phyloP scores from a whole-genome alignment of 64 coral and sea anemone species.

The Stichodactyla mertensii region DNA sequence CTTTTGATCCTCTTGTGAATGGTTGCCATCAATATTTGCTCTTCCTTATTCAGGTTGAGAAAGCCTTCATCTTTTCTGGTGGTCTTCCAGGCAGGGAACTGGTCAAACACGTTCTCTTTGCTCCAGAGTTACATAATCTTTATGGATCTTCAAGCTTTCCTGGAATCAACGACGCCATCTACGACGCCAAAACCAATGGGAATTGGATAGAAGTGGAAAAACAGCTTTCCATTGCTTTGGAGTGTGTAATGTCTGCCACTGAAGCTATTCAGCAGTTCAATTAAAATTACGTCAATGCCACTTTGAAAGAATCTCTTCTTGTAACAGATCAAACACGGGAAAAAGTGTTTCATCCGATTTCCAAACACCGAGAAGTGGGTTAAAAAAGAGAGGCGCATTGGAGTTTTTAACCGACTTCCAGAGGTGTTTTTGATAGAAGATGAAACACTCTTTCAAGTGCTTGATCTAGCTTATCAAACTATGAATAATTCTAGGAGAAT shows the following conservation, averaged over 20 bases:
- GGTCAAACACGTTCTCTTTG: slow-evolving; percentile 56
- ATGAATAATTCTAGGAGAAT: too few species aligned
- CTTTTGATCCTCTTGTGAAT: too few species aligned
- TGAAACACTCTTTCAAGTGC: too few species aligned
- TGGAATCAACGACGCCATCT: slow-evolving; percentile 51
- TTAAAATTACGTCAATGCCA: not conserved
- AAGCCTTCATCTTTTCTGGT: slow-evolving; percentile 57
- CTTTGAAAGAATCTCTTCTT: not conserved
- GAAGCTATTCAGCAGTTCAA: slow-evolving; percentile 15
- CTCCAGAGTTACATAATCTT: slow-evolving; percentile 39
- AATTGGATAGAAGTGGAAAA: slow-evolving; percentile 41
- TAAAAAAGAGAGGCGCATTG: too few species aligned
- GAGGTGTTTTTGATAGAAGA: too few species aligned
- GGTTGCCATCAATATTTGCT: too few species aligned
- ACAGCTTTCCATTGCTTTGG: slow-evolving; percentile 49
- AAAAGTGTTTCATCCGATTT: too few species aligned
- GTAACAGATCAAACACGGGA: not conserved
- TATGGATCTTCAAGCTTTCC: slow-evolving; percentile 73
- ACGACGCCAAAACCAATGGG: slow-evolving; percentile 11
- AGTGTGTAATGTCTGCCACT: slow-evolving; percentile 28
- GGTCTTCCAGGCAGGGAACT: slow-evolving; percentile 52
- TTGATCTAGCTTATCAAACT: too few species aligned
- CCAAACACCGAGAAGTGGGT: too few species aligned
- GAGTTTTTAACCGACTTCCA: too few species aligned
- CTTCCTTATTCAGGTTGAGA: slow-evolving; percentile 19